Conservation (phyloP, 2,797 vertebrate species). For the Salmo trutta region DNA sequence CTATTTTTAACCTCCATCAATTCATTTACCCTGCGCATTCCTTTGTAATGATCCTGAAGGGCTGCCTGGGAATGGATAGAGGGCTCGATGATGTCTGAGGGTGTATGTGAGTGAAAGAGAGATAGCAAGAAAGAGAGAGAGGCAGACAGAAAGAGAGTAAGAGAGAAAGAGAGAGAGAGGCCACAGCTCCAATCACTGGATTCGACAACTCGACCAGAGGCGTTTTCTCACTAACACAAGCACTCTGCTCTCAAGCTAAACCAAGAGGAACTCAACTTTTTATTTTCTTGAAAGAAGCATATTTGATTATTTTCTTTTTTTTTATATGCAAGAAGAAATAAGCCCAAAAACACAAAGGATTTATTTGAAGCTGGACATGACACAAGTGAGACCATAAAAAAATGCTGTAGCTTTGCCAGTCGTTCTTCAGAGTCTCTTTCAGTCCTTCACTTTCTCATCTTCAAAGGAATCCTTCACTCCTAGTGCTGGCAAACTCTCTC, state of each 20-base stretch:
- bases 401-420: conserved; percentile 48
- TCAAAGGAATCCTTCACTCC: conserved; percentile 48
- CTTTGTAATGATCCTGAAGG: conserved; percentile 55
- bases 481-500: conserved; percentile 49
- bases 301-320: conserved; percentile 37
- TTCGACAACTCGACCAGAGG: conserved; percentile 60
- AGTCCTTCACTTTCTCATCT: conserved; percentile 56
- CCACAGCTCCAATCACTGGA: conserved; percentile 12
- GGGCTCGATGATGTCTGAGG: conserved; percentile 56
- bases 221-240: conserved; percentile 36
- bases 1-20: conserved; percentile 50
- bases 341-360: conserved; percentile 28
- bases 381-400: conserved; percentile 29
- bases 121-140: background rate
- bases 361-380: conserved; percentile 52
- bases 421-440: conserved; percentile 32
- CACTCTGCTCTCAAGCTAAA: conserved; percentile 46
- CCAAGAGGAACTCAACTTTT: conserved; percentile 24
- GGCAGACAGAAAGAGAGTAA: no score
- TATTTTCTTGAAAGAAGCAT: conserved; percentile 26
- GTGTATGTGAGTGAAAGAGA: conserved; percentile 30
- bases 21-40: conserved; percentile 50
- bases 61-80: conserved; percentile 48
- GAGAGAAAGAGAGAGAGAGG: background rate
- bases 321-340: conserved; percentile 39